phyloP scores from a whole-genome alignment of 2,797 vertebrate species.

The Ambastaia sidthimunki region DNA sequence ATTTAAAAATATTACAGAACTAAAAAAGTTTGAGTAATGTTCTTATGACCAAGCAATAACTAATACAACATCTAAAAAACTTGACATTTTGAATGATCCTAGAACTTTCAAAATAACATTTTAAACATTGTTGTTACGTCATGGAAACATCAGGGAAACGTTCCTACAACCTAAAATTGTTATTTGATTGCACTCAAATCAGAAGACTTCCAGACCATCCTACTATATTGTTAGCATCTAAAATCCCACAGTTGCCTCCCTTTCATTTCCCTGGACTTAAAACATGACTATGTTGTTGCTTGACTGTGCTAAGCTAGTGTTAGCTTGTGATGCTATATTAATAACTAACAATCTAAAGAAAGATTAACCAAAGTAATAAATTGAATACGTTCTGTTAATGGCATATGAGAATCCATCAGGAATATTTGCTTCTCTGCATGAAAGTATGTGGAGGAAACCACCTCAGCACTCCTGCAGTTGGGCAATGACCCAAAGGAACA shows the following conservation, averaged over 20 bases:
- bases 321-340: not conserved
- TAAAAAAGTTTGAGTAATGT: too few relatives aligned
- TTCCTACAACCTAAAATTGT: too few relatives aligned
- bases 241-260: not conserved
- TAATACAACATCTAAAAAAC: too few relatives aligned
- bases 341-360: not conserved
- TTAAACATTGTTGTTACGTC: too few relatives aligned
- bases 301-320: not conserved
- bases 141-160: too few relatives aligned
- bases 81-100: too few relatives aligned
- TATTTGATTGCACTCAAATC: not conserved
- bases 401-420: constrained; percentile 3
- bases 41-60: too few relatives aligned
- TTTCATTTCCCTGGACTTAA: not conserved
- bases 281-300: not conserved
- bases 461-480: constrained; percentile 22
- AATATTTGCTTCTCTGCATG: constrained; percentile 15
- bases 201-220: not conserved
- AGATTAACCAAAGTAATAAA: not conserved
- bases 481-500: constrained; percentile 42
- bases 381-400: not conserved
- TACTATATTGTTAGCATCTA: not conserved
- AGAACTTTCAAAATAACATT: too few relatives aligned
- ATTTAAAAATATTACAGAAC: too few relatives aligned
- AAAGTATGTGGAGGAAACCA: constrained; percentile 9